Percentiles rank a stretch among this genome's conserved stretches.
Conservation (phyloP, 1,140 invertebrate genomes). For the Trichonephila clavipes region DNA sequence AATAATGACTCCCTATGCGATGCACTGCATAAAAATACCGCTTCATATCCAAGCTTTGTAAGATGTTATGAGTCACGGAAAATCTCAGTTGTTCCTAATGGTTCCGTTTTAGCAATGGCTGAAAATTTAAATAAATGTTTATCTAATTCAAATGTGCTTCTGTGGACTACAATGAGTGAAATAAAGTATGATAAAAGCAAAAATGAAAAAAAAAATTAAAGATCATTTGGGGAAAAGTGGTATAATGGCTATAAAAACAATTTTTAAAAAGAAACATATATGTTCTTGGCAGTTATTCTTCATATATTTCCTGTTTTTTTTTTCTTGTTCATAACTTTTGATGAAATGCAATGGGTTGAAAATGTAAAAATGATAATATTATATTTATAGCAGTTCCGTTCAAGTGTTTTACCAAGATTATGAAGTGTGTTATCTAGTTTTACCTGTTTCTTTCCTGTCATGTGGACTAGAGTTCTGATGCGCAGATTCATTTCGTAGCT, state of each 20-base stretch:
- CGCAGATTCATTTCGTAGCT: too few species aligned
- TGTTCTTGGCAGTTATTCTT: not conserved
- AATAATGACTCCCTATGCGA: conserved; percentile 59
- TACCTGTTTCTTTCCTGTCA: too few species aligned
- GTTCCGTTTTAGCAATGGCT: conserved; percentile 46
- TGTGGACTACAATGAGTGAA: not conserved
- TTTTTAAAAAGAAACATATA: not conserved
- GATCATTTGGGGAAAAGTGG: not conserved
- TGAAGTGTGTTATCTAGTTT: too few species aligned
- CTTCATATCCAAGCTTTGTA: conserved; percentile 38
- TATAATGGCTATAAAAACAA: not conserved
- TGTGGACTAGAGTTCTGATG: too few species aligned
- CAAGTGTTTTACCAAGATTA: too few species aligned
- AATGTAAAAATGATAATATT: too few species aligned
- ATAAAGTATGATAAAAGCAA: not conserved
- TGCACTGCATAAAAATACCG: conserved; percentile 48
- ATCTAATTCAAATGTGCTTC: conserved; percentile 52
- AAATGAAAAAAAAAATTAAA: not conserved
- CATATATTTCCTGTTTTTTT: too few species aligned
- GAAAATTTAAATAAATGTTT: conserved; percentile 72
- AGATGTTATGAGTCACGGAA: conserved; percentile 66
- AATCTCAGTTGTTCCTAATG: conserved; percentile 56
- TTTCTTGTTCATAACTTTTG: too few species aligned
- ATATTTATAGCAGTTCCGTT: too few species aligned
- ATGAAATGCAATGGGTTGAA: too few species aligned